phyloP scores from a whole-genome alignment of 2,797 vertebrate genomes.

The Vespertilio murinus region DNA sequence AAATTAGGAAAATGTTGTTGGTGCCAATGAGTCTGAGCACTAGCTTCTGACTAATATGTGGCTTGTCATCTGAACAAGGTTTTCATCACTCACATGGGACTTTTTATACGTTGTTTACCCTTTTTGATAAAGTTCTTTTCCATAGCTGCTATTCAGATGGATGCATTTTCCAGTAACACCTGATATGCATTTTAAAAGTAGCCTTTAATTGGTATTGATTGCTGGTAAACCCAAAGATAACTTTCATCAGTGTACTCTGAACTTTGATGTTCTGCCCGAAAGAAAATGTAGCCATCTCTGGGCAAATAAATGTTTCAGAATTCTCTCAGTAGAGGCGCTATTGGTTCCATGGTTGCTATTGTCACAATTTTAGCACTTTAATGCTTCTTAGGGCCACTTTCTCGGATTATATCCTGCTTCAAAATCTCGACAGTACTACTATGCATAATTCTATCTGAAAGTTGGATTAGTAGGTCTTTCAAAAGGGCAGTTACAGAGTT shows the following conservation, averaged over 20 bases:
- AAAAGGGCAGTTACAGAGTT: neutral
- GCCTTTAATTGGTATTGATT: conserved; percentile 63
- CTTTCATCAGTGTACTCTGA: neutral
- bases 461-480: neutral
- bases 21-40: conserved; percentile 64
- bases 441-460: neutral
- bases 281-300: conserved; percentile 4
- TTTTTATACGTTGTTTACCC: conserved; percentile 66
- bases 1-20: conserved; percentile 47
- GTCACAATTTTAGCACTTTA: neutral
- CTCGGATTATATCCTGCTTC: neutral
- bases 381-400: neutral
- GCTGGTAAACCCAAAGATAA: neutral
- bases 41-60: neutral
- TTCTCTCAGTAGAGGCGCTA: neutral
- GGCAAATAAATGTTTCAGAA: conserved; percentile 65
- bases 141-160: conserved; percentile 56
- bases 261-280: neutral
- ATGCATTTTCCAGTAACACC: conserved; percentile 73
- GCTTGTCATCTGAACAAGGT: conserved; percentile 48
- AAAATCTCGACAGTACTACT: neutral
- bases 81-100: conserved; percentile 62
- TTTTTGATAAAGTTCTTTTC: conserved; percentile 65
- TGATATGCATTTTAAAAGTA: conserved; percentile 53
- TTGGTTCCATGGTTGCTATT: neutral